These are phyloP conservation scores for Myotis vivesi DNA, from an alignment of 2,797 vertebrate species.

Conservation along the genomic window DNA sequence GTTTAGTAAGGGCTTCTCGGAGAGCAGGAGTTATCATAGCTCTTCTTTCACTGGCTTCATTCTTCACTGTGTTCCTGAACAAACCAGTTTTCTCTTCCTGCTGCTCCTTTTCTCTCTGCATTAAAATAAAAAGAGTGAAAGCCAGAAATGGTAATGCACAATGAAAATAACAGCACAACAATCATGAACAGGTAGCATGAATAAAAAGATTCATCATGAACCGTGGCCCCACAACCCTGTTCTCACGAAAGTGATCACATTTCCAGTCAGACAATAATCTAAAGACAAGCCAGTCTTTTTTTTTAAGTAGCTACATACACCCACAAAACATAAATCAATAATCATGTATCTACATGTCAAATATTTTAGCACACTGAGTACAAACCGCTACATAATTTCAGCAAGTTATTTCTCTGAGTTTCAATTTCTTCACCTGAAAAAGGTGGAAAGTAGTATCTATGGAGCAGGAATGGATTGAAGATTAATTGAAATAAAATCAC, in stretches of 20 bases:
- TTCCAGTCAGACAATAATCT: not conserved
- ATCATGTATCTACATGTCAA: not conserved
- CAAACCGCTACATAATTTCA: not conserved
- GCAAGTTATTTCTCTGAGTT: conserved; percentile 38
- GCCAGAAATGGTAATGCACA: not conserved
- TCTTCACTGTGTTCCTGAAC: conserved; percentile 48
- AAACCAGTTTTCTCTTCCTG: conserved; percentile 50
- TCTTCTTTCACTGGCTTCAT: conserved; percentile 84
- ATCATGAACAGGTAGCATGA: fast-evolving
- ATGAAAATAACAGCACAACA: not conserved
- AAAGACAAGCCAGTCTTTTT: not conserved
- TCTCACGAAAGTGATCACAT: not conserved
- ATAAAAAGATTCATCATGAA: not conserved
- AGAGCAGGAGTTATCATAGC: conserved; percentile 96
- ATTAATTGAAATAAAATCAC: conserved; percentile 20
- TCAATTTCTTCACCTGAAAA: conserved; percentile 36
- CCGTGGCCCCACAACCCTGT: not conserved
- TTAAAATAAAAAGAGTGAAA: conserved; percentile 52
- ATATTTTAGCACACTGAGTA: not conserved
- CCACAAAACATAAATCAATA: not conserved
- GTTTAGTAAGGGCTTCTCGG: conserved; percentile 92
- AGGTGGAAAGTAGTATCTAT: not conserved
- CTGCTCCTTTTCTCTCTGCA: conserved; percentile 78
- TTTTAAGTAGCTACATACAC: not conserved
- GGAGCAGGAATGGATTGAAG: not conserved